Evolutionary conservation across 37 sponge, comb jelly and placozoan genomes (phyloP), one percentile per base, ranked within the genome.

Genomic region (Oscarella lobularis): DNA sequence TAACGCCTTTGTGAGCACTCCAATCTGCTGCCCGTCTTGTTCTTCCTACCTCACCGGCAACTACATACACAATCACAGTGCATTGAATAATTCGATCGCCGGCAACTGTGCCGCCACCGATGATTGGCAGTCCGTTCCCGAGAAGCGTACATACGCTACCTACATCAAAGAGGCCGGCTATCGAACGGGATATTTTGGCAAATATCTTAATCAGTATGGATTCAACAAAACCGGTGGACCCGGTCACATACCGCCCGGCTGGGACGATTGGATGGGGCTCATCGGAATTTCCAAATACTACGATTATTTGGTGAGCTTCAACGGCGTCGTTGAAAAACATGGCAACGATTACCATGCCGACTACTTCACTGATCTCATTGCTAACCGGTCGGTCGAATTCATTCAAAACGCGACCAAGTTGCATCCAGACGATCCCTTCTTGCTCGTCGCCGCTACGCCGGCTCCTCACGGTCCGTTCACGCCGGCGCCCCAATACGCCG

Each of bases 401-500:
- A 38, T 89, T n/a, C 40, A 73, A 35, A 68, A 66, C 0, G 69
- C 83, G 33, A 67, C 84, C 34, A 38, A 76, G 36, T 4, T 34
- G 5, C 31, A 4, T 4, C 33, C 72, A 1, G 54, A 54, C 31
- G 33, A 38, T 5, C 83, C 86, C 27, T 89, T 89, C 72, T 83
- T 89, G 67, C 83, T 77, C 0, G 85, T 82, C 73, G 69, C 85
- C 4, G 86, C 86, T 3, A 83, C 86, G 0, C 90, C 85, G 68
- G 90, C 90, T 1, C 90, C 90, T 67, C 90, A 89, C 39, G 81
- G 85, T 0, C 90, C 90, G 30, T 79, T 85, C 41, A 85, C 90
- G 5, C 90, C 90, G 20, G 90, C 90, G 33, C 90, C 90, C 2
- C 82, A 83, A 81, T 89, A 89, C 66, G 38, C 39, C 14, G 41